Evolutionary conservation across 2,888 invertebrate species (phyloP), one percentile per base, ranked within the genome.

Genomic region (Orchesella flavescens): DNA sequence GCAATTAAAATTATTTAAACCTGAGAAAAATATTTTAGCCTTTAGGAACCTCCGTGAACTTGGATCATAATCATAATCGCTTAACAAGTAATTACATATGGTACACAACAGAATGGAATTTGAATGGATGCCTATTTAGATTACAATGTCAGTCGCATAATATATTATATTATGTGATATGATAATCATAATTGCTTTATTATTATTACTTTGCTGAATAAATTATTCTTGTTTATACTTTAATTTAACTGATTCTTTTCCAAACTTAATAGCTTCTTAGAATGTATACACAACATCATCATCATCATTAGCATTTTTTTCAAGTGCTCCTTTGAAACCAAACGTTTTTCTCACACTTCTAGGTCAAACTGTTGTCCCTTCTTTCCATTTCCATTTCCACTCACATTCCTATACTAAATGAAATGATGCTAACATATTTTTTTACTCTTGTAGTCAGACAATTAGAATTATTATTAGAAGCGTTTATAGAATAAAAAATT

Each of bases 161-260:
- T 17, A 13, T 53, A 13, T 5, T 44, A 15, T 4, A 66, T 13
- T 17, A 19, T 63, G 43, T 57, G 66, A 66, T 66, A 44, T 57
- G 24, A 66, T 65, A 66, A 23, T 44, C 21, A 66, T 43, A 55
- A 76, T 66, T 34, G 24, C 72, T 65, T 75, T 24, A 75, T 65
- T 49, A 53, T 34, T 65, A 34, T 49, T 44, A 61, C 10, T 24
- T n/a, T 9, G 34, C 13, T 13, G n/a, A 75, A 17, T 49, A 75
- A 53, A 65, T 65, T 43, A 65, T 15, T 53, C 17, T 61, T 61
- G 15, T 43, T 61, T 63, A 34, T 34, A 34, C 34, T 34, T 34
- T 34, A 34, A 34, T 34, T 34, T 34, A 4, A 4, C 34, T 34
- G 34, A 4, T 34, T 34, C 34, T 34, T 34, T 34, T 17, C 53